phyloP scores from a whole-genome alignment of 1,140 invertebrate species.

The Dinoponera quadriceps region DNA sequence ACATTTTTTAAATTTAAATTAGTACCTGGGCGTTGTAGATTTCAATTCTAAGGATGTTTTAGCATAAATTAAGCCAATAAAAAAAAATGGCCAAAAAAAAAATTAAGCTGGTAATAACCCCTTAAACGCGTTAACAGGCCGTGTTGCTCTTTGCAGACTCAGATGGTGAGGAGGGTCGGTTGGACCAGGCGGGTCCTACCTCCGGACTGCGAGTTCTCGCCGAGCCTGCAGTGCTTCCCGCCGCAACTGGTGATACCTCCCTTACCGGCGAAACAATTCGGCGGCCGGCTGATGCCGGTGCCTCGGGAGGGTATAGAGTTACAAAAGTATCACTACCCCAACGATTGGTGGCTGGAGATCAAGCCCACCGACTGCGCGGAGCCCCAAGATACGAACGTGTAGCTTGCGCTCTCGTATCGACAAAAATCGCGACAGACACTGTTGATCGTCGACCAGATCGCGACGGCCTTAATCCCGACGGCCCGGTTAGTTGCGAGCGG shows the following conservation, averaged over 20 bases:
- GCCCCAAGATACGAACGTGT: slow-evolving; percentile 67
- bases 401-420: slow-evolving; percentile 34
- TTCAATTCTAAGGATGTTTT: too few relatives aligned
- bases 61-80: too few relatives aligned
- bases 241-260: slow-evolving; percentile 85
- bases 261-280: slow-evolving; percentile 85
- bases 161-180: slow-evolving; percentile 86
- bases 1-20: too few relatives aligned
- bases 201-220: slow-evolving; percentile 86
- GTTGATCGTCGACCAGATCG: too few relatives aligned
- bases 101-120: too few relatives aligned
- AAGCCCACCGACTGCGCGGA: slow-evolving; percentile 85
- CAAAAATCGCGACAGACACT: neutral
- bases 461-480: too few relatives aligned
- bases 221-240: slow-evolving; percentile 87
- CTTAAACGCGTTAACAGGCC: too few relatives aligned
- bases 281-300: slow-evolving; percentile 85
- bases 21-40: too few relatives aligned
- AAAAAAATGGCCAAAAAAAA: too few relatives aligned
- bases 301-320: slow-evolving; percentile 88
- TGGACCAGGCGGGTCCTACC: slow-evolving; percentile 87
- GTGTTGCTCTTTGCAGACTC: slow-evolving; percentile 75
- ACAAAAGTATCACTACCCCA: slow-evolving; percentile 88
- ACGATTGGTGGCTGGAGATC: slow-evolving; percentile 88
- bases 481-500: too few relatives aligned